phyloP scores from a whole-genome alignment of 2,888 invertebrate species.

The Pseudanteris insignis region DNA sequence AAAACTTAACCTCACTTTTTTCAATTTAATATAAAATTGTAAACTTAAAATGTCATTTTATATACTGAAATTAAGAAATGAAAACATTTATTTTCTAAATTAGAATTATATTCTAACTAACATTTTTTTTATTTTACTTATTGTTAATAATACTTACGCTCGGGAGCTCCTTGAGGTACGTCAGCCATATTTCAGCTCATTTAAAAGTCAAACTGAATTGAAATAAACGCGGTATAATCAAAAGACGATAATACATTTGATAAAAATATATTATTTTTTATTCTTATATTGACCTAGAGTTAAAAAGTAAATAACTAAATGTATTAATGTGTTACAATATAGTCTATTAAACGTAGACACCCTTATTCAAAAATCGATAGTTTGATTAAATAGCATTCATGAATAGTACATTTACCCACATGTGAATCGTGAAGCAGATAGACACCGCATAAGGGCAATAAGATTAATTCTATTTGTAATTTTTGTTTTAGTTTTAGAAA shows the following conservation, averaged over 20 bases:
- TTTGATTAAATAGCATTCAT: not conserved
- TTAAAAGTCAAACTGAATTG: slow-evolving; percentile 15
- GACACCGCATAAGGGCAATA: no score
- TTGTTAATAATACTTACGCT: slow-evolving; percentile 66
- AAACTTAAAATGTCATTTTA: not conserved
- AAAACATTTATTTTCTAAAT: no score
- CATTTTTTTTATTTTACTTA: no score
- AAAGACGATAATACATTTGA: not conserved
- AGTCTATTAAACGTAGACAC: no score
- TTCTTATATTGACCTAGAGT: no score
- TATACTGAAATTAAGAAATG: no score
- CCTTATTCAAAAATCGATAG: not conserved
- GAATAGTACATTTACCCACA: not conserved
- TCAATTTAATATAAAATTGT: not conserved
- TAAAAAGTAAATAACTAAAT: no score
- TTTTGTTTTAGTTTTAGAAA: no score
- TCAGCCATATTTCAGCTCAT: slow-evolving; percentile 57
- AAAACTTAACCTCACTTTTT: slow-evolving; percentile 17
- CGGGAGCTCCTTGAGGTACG: slow-evolving; percentile 66
- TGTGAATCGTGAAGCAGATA: no score
- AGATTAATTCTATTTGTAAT: no score
- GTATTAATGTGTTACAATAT: no score
- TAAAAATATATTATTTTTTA: not conserved
- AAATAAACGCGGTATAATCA: slow-evolving; percentile 15
- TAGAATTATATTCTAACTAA: no score